Conservation (phyloP, 2,888 invertebrate genomes). For the Cephus runcator region DNA sequence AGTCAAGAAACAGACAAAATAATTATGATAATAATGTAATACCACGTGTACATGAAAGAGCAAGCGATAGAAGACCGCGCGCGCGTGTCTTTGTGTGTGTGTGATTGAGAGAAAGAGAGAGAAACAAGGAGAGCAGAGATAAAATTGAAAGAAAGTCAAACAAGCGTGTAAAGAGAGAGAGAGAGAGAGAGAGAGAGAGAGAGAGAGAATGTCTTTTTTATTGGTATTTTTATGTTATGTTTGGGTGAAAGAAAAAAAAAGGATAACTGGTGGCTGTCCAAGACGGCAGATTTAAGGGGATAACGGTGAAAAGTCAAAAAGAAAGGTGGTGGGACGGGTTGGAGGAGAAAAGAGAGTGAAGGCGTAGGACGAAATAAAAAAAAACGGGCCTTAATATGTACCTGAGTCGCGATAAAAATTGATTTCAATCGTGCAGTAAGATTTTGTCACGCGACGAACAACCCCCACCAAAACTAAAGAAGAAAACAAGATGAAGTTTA, state of each 20-base stretch:
- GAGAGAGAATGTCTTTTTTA: background rate
- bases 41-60: constrained; percentile 6
- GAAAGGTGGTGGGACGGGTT: background rate
- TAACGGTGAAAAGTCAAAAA: background rate
- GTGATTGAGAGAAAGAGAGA: constrained; percentile 11
- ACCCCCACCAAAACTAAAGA: constrained; percentile 39
- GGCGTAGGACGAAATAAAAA: constrained; percentile 28
- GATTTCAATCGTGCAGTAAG: constrained; percentile 30
- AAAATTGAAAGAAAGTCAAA: constrained; percentile 6
- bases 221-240: background rate
- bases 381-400: constrained; percentile 60
- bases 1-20: constrained; percentile 4
- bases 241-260: background rate
- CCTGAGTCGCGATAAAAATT: constrained; percentile 56
- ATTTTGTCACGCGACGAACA: constrained; percentile 32
- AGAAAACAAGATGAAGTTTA: constrained; percentile 9
- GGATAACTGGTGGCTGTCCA: background rate
- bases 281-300: background rate
- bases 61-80: constrained; percentile 11
- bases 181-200: constrained; percentile 1
- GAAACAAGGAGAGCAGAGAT: constrained; percentile 11
- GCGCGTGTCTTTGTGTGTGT: constrained; percentile 4
- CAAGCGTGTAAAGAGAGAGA: background rate
- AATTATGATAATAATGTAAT: constrained; percentile 7
- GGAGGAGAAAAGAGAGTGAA: background rate